Evolutionary conservation across 2,113 vertebrate species (phyloP), one percentile per base, ranked within the genome.

Genomic region (Corythoichthys intestinalis): DNA sequence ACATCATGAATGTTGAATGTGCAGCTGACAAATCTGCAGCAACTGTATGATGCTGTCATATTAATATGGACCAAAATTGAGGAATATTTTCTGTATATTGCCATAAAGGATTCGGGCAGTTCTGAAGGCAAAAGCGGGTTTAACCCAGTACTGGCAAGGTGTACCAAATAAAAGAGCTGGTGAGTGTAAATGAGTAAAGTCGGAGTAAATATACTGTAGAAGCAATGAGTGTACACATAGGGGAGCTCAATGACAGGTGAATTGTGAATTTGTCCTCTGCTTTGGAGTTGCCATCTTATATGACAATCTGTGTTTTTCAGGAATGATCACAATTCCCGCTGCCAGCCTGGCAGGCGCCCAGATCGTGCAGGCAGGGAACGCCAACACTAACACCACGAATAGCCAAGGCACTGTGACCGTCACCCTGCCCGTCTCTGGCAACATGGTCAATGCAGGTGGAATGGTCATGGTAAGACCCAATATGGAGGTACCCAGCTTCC

Each of bases 261-360:
- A 20, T n/a, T 58, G 12, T 58, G 10, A 8, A 11, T 39, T 11
- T 52, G 14, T 4, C 34, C 38, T 53, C 9, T 39, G 37, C 28
- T 54, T 50, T 4, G 49, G 41, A 73, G 37, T 49, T 48, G 64
- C 61, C 39, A 54, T 15, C 8, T 46, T 71, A 62, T 61, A 73
- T 20, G 34, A 62, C 57, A 28, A 63, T 81, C n/a, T 67, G 14
- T 64, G 87, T 92, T 91, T 91, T 86, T 63, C 92, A 96, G 97
- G 97, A 93, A 98, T 99, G 97, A 98, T 99, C 91, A 98, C 97
- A 81, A 99, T 99, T 78, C 97, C 97, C 70, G 97, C 97, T 82
- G 93, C 95, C 84, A 96, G 95, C 78, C 87, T 99, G 91, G 95
- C 97, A 71, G 96, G 97, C 65, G 96, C 96, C 2, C 97, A 99